Percentiles rank a stretch among this genome's conserved stretches.
These are phyloP conservation scores for Pemphigus obesinymphae DNA, from an alignment of 1,140 invertebrate species.

Conservation along the genomic window DNA sequence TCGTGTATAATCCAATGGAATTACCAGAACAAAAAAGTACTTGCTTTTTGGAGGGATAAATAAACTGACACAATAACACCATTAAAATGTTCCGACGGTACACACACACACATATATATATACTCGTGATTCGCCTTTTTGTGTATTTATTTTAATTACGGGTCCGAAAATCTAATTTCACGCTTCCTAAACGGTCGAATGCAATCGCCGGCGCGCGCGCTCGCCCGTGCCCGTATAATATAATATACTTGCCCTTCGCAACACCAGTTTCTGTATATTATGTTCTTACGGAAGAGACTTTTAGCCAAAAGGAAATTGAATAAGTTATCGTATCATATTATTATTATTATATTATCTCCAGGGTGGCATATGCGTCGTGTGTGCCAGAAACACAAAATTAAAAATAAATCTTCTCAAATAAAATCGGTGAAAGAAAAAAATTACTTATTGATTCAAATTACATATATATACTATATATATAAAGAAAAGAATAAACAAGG, in stretches of 20 bases:
- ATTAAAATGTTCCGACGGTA: constrained; percentile 13
- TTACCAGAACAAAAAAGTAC: too few species aligned
- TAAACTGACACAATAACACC: not conserved
- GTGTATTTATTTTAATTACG: constrained; percentile 29
- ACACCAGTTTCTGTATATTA: too few species aligned
- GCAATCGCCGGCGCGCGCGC: not conserved
- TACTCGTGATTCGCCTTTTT: not conserved
- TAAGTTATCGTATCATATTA: constrained; percentile 19
- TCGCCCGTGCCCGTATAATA: not conserved
- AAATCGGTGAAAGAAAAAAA: too few species aligned
- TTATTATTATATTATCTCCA: too few species aligned
- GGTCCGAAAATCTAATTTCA: constrained; percentile 29
- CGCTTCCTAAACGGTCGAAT: constrained; percentile 28
- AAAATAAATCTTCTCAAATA: too few species aligned
- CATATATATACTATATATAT: too few species aligned
- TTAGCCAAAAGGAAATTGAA: constrained; percentile 15
- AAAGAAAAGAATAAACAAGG: too few species aligned
- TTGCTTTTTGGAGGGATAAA: too few species aligned
- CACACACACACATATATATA: not conserved
- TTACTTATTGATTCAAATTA: too few species aligned
- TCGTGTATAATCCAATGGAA: too few species aligned
- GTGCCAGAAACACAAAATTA: too few species aligned
- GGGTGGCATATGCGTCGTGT: too few species aligned
- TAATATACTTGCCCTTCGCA: not conserved
- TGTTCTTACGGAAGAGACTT: not conserved